Evolutionary conservation across 2,888 invertebrate species (phyloP), one percentile per base, ranked within the genome.

Genomic region (Empis livida): DNA sequence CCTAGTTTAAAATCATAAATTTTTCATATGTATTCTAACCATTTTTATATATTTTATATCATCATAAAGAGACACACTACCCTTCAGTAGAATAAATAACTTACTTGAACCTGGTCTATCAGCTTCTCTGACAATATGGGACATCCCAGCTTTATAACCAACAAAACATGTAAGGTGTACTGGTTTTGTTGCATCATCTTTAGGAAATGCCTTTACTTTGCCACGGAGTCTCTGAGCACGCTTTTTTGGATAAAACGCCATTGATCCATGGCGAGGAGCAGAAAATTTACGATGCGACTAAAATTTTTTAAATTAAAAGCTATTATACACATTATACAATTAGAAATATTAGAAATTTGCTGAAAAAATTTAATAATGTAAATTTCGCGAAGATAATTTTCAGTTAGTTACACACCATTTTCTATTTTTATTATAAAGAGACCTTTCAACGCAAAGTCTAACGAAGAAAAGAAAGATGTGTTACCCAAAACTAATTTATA

Each of bases 261-360:
- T 94, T 48, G 96, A 97, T 62, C 99, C 99, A 82, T 99, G 99
- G 60, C 99, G 90, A 61, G 99, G 99, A 41, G 97, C 97, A 67
- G 95, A 96, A 74, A 99, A 99, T 72, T 99, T 99, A 69, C 99
- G 84, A 77, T 99, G 99, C 75, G 97, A 97, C 99, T 97, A 71
- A 41, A 16, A 42, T 38, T 17, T 41, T 20, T 11, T 32, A 45
- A 44, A 47, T 44, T 16, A 45, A 16, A 10, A 46, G 47, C 47
- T n/a, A 42, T 11, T 37, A 20, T 20, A 5, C 20, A 6, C 20
- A 3, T 5, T 5, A 20, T 5, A 20, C 20, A 20, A 20, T 20
- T 20, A 20, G 20, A 20, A 5, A 20, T 20, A 20, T 5, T 20
- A 20, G 20, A 20, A 20, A 20, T 3, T 20, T 20, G 3, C 32